Percentiles rank a stretch among this genome's conserved stretches.
These are phyloP conservation scores for Papilio elwesi DNA, from an alignment of 2,888 invertebrate genomes.

Conservation along the genomic window DNA sequence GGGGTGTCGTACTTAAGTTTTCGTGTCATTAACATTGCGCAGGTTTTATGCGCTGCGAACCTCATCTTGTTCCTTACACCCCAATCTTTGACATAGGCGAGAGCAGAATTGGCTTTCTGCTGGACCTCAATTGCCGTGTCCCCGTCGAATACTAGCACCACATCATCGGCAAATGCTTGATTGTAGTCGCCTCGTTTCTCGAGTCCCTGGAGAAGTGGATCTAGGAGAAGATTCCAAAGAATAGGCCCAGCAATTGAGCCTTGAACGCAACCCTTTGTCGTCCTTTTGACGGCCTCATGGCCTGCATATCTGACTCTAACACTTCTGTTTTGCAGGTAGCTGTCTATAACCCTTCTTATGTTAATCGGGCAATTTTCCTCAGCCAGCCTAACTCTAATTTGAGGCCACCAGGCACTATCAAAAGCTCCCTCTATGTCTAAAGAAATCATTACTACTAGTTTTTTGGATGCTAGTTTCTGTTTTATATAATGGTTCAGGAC, in stretches of 20 bases:
- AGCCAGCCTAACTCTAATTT: background rate
- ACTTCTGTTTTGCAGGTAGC: constrained; percentile 18
- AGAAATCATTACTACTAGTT: too few relatives aligned
- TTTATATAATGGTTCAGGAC: too few relatives aligned
- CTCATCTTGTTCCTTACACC: constrained; percentile 28
- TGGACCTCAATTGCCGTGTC: constrained; percentile 14
- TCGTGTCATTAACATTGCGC: constrained; percentile 28
- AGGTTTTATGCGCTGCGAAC: constrained; percentile 13
- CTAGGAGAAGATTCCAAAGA: background rate
- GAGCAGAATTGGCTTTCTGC: constrained; percentile 22
- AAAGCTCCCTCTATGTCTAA: background rate
- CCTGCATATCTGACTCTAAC: constrained; percentile 22
- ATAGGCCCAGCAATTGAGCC: background rate
- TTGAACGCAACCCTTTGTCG: background rate
- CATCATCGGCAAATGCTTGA: too few relatives aligned
- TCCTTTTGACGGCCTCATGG: background rate
- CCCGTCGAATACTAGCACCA: constrained; percentile 6
- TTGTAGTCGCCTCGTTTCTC: background rate
- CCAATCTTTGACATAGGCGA: constrained; percentile 20
- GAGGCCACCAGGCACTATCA: constrained; percentile 17
- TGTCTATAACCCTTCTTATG: constrained; percentile 13
- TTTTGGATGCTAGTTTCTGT: too few relatives aligned
- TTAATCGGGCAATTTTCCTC: constrained; percentile 4
- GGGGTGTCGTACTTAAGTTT: constrained; percentile 3
- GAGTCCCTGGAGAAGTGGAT: background rate